Conservation (phyloP, 2,113 vertebrate species). For the Pelecanus crispus region DNA sequence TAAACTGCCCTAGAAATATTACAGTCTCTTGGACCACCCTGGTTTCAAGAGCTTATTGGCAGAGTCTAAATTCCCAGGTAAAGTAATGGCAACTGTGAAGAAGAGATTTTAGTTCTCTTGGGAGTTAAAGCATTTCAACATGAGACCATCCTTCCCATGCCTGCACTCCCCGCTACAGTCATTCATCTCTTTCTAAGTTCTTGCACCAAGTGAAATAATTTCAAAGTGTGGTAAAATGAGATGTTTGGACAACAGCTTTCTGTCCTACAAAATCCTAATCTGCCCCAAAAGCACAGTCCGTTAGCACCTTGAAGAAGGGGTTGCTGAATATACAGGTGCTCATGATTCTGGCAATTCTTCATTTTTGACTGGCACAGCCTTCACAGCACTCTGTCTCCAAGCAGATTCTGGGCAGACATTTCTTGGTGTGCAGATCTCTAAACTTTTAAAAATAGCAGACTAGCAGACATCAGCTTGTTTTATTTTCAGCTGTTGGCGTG, state of each 20-base stretch:
- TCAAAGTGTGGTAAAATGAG: background rate
- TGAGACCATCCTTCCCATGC: background rate
- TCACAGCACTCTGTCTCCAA: background rate
- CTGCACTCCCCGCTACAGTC: background rate
- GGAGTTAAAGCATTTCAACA: background rate
- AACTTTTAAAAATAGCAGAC: background rate
- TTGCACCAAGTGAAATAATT: background rate
- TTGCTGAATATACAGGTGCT: accelerated
- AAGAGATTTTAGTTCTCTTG: background rate
- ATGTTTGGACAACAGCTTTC: background rate
- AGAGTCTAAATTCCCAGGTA: background rate
- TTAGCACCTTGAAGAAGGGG: background rate
- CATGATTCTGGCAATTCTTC: background rate
- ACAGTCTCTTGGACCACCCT: background rate
- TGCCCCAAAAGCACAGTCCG: background rate
- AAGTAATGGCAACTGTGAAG: background rate
- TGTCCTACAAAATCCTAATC: background rate
- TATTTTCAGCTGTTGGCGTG: background rate
- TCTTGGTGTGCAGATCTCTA: background rate
- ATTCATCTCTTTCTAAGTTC: background rate
- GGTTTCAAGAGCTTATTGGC: background rate
- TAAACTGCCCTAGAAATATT: background rate
- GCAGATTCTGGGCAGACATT: background rate
- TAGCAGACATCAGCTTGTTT: background rate
- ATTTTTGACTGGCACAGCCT: background rate